These are phyloP conservation scores for Onchidella celtica DNA, from an alignment of 2,888 invertebrate species.

Conservation along the genomic window DNA sequence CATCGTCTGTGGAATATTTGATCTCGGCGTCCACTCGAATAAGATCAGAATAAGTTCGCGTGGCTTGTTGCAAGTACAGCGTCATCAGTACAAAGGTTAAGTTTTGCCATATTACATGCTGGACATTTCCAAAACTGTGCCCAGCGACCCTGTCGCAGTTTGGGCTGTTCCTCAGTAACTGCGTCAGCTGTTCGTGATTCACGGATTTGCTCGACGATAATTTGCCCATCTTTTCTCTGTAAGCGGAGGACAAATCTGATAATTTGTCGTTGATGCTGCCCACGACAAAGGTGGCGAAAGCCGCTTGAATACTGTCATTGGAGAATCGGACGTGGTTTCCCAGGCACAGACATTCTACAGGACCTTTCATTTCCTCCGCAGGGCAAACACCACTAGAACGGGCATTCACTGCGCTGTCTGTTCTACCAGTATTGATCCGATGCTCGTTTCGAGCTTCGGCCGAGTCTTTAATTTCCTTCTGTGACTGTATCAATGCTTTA, in stretches of 20 bases:
- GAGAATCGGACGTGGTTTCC: constrained; percentile 25
- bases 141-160: constrained; percentile 10
- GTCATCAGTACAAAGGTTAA: constrained; percentile 16
- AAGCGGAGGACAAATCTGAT: not conserved
- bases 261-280: constrained; percentile 35
- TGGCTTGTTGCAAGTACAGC: not conserved
- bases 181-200: too few species aligned
- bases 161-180: not conserved
- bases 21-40: not conserved
- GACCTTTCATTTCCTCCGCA: not conserved
- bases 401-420: not conserved
- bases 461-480: not conserved
- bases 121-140: not conserved
- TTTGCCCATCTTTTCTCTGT: not conserved
- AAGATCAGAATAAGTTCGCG: not conserved
- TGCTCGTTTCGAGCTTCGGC: not conserved
- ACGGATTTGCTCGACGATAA: not conserved
- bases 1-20: constrained; percentile 3
- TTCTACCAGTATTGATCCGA: not conserved
- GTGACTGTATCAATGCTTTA: not conserved
- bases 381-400: not conserved
- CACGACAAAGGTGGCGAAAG: constrained; percentile 23
- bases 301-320: constrained; percentile 36
- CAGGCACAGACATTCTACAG: constrained; percentile 29
- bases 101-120: constrained; percentile 20